Percentiles rank a stretch among this genome's conserved stretches.
Conservation (phyloP, 2,888 invertebrate species). For the Euphydryas editha region DNA sequence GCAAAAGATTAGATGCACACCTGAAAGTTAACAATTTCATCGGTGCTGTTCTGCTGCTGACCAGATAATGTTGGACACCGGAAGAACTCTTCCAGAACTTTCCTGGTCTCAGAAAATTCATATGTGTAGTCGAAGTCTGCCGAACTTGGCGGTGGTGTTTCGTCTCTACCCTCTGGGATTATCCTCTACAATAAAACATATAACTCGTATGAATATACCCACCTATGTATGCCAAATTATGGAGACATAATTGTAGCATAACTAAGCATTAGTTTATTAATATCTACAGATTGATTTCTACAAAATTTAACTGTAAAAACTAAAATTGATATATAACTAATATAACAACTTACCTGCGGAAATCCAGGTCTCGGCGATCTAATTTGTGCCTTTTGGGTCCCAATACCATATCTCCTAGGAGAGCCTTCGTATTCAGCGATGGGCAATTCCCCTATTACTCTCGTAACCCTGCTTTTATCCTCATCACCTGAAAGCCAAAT, state of each 20-base stretch:
- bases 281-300: too few species aligned
- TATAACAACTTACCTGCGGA: constrained; percentile 85
- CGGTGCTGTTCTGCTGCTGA: constrained; percentile 62
- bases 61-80: constrained; percentile 86
- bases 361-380: constrained; percentile 94
- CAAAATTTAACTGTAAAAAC: too few species aligned
- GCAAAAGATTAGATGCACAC: constrained; percentile 45
- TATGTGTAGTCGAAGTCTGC: constrained; percentile 94
- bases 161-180: constrained; percentile 75
- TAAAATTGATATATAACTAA: too few species aligned
- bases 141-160: constrained; percentile 72
- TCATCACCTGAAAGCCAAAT: constrained; percentile 70
- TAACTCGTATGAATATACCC: not conserved
- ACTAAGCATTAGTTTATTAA: too few species aligned
- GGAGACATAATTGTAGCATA: too few species aligned
- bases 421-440: constrained; percentile 97
- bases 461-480: constrained; percentile 78
- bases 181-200: constrained; percentile 66
- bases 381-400: constrained; percentile 87
- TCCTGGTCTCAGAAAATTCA: constrained; percentile 96
- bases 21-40: constrained; percentile 78
- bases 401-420: constrained; percentile 92
- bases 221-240: not conserved
- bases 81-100: constrained; percentile 96
- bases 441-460: constrained; percentile 92